Conservation (phyloP, 64 coral and sea anemone genomes). For the Porites australiensis region DNA sequence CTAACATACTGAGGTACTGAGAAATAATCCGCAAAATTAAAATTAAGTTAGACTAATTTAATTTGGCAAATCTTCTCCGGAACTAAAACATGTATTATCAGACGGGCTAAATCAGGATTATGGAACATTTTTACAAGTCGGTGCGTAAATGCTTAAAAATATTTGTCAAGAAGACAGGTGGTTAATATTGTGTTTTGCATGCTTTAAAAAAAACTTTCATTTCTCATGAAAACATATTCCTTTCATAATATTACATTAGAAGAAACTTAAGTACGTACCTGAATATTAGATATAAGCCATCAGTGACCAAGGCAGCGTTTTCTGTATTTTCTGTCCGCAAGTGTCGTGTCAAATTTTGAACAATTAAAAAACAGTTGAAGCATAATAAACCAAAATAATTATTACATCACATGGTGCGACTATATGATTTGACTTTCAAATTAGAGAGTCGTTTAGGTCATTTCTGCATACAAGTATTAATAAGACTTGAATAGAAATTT, state of each 20-base stretch:
- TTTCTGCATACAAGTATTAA: not conserved
- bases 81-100: no score
- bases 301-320: not conserved
- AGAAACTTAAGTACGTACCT: not conserved
- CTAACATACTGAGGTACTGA: no score
- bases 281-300: no score
- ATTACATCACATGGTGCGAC: not conserved
- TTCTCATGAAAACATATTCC: not conserved
- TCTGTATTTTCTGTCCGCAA: not conserved
- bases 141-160: not conserved
- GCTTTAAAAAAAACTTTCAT: not conserved
- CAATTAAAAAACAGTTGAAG: not conserved
- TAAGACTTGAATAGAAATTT: not conserved
- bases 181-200: not conserved
- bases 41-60: no score
- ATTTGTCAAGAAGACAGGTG: not conserved
- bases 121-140: not conserved
- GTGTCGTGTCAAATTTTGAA: constrained; percentile 17
- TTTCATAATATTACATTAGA: not conserved
- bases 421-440: constrained; percentile 44
- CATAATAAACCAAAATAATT: constrained; percentile 38
- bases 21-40: no score
- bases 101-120: not conserved
- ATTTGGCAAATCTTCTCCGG: no score
- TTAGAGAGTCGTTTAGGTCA: not conserved